A percentile compares a stretch with the other conserved stretches of the same genome.
These are phyloP conservation scores for Halocynthia roretzi DNA, from an alignment of 23 tunicate species.

Conservation along the genomic window DNA sequence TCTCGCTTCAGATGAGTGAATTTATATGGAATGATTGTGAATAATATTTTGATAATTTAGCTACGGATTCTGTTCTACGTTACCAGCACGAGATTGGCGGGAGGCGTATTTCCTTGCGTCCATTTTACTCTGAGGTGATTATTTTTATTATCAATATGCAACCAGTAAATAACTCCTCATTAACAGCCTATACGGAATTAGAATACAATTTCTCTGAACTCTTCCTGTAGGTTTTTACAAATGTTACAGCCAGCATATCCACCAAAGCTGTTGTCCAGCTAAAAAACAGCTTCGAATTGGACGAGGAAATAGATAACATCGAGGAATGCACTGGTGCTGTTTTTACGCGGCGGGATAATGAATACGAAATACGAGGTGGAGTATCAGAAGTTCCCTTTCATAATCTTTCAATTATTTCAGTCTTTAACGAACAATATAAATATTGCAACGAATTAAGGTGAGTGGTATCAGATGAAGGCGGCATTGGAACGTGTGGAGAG, in stretches of 20 bases:
- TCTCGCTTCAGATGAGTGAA: too few species aligned
- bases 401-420: not conserved
- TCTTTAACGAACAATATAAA: not conserved
- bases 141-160: not conserved
- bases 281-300: not conserved
- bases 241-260: not conserved
- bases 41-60: not conserved
- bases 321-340: not conserved
- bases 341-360: not conserved
- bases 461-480: conserved; percentile 26
- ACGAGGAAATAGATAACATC: not conserved
- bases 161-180: too few species aligned
- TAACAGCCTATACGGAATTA: too few species aligned
- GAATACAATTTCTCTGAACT: too few species aligned
- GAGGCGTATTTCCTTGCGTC: not conserved
- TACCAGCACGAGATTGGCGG: not conserved
- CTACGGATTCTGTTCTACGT: not conserved
- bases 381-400: not conserved
- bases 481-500: conserved; percentile 19
- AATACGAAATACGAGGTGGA: not conserved
- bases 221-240: not conserved
- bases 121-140: not conserved
- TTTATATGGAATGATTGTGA: too few species aligned
- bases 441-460: not conserved
- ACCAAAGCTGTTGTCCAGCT: not conserved